Evolutionary conservation across 2,113 vertebrate species (phyloP), one percentile per base, ranked within the genome.

Genomic region (Oreochromis aureus): DNA sequence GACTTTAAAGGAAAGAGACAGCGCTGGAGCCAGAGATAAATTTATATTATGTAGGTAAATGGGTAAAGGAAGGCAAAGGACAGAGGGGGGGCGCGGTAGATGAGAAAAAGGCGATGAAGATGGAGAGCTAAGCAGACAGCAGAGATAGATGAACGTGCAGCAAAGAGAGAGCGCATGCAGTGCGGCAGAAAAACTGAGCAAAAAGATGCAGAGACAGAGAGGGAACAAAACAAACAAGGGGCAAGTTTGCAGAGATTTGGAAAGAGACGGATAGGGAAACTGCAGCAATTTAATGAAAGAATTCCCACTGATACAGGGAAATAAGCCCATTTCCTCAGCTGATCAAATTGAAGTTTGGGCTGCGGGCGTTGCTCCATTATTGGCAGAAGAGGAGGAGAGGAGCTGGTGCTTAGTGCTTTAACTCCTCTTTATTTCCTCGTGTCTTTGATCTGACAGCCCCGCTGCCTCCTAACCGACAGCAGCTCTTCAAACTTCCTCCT

Each of bases 281-380:
- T 73, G 76, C 34, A 61, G 69, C 81, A 90, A 89, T 92, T 84
- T 93, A 93, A 94, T 94, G 89, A 93, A 93, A 94, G 81, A 91
- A 92, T 91, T 93, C 94, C 89, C 90, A 90, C 36, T 88, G 88
- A 91, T 88, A 15, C 80, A 80, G 81, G 71, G 87, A 89, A 87
- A 93, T 91, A 91, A 91, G 66, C 79, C 84, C 53, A 80, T 93
- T 93, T 91, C 83, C 80, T 85, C 92, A 82, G 86, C 87, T 95
- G 94, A 96, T 96, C 93, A 94, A 90, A 95, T 95, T 95, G 80
- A 93, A 92, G 92, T 92, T 89, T 39, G 39, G 63, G 90, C 93
- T 94, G 73, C 30, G 6, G 94, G 93, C 85, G 8, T 36, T 83
- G 86, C 91, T 93, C 86, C 85, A 83, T 93, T 94, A 95, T 90